Base-by-base conservation (phyloP, 2,888 invertebrate species). In the Alitta virens region DNA sequence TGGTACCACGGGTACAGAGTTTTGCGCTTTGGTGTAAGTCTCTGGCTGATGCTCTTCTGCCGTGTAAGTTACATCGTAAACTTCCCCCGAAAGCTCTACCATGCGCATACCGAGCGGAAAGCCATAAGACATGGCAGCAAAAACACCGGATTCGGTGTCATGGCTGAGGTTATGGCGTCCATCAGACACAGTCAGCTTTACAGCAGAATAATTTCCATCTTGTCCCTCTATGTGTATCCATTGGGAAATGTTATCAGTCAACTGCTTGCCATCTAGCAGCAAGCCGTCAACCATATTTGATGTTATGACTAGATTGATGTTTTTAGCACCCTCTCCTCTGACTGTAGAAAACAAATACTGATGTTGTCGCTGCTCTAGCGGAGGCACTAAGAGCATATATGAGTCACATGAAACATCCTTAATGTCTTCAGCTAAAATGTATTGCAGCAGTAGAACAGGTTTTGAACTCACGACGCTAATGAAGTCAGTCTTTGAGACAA, bases 61-160 rank as follows among this genome's bases (percentile, higher is more conserved):
- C 50, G 50, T n/a, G n/a, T n/a, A n/a, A n/a, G n/a, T n/a, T 33
- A 33, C 12, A 5, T 33, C 33, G 12, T 33, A 33, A 7, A 33
- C 33, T 12, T 33, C 33, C 12, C 33, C 33, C 5, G 33, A 12
- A 7, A 33, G 12, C 33, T 33, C 33, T 33, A 12, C 33, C 33
- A 33, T 33, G 5, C 12, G 5, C 25, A 50, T 58, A 26, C 38
- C 59, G 14, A 59, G 5, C 1, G 59, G 52, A 14, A 24, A 27
- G 1, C 59, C 52, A 33, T 59, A 59, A n/a, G 59, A 59, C 26
- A 59, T 25, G n/a, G 59, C 59, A 2, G 59, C 27, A 23, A 59
- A 59, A 1, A n/a, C 9, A 1, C 38, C 38, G 14, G 18, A 27
- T 7, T 2, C 18, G 23, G 52, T 23, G 16, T 24, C 38, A 33